These are phyloP conservation scores for Gryllus longicercus DNA, from an alignment of 2,888 invertebrate species.

Conservation along the genomic window DNA sequence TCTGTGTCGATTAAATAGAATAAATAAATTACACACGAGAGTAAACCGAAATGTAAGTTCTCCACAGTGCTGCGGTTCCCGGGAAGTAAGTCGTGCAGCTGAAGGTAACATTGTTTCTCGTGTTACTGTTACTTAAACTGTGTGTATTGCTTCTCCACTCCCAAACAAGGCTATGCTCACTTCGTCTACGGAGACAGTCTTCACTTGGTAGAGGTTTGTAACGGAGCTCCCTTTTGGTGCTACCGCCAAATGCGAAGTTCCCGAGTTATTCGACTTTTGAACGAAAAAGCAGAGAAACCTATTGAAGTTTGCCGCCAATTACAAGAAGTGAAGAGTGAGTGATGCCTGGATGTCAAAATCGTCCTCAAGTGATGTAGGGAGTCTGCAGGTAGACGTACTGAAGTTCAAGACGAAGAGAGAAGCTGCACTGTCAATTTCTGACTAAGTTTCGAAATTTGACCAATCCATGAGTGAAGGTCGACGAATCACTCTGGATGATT, in stretches of 20 bases:
- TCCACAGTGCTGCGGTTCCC: background rate
- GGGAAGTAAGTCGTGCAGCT: background rate
- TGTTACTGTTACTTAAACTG: background rate
- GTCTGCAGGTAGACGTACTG: background rate
- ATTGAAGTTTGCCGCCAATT: background rate
- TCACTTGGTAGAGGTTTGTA: background rate
- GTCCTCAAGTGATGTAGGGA: background rate
- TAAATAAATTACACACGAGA: too few species aligned
- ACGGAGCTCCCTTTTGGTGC: background rate
- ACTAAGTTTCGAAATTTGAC: background rate
- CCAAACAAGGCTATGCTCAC: background rate
- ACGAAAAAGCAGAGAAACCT: background rate
- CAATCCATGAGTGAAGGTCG: background rate
- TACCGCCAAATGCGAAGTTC: background rate
- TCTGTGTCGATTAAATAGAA: too few species aligned
- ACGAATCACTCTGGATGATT: background rate
- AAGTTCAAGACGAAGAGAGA: background rate
- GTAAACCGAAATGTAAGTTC: background rate
- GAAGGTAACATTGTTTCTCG: background rate
- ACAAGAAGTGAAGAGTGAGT: background rate
- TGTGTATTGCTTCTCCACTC: background rate
- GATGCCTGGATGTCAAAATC: background rate
- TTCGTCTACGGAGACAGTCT: background rate
- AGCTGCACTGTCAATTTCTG: background rate
- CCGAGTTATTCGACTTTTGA: background rate